A percentile compares a stretch with the other conserved stretches of the same genome.
Evolutionary conservation across 2,797 vertebrate species (phyloP).

Genomic region (Sebastes oblongus): DNA sequence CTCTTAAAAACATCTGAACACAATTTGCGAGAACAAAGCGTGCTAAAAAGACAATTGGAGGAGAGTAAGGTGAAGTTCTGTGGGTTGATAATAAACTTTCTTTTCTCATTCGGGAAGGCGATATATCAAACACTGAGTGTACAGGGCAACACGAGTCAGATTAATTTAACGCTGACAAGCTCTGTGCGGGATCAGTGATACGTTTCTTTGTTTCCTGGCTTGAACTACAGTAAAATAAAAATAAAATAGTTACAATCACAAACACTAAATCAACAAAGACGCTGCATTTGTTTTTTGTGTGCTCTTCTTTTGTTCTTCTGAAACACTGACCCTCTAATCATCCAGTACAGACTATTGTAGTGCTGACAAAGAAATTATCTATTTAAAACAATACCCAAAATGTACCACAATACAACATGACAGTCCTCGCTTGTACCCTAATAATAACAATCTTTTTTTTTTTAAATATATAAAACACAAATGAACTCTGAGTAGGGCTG

Average conservation of each 20-base stretch:
- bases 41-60: constrained; percentile 70
- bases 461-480: background rate
- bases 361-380: constrained; percentile 11
- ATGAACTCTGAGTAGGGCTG: background rate
- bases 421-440: background rate
- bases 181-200: constrained; percentile 28
- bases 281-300: background rate
- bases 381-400: constrained; percentile 1
- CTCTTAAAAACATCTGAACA: constrained; percentile 74
- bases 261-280: constrained; percentile 31
- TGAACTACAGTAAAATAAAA: constrained; percentile 40
- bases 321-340: constrained; percentile 40
- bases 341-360: background rate
- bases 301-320: constrained; percentile 1
- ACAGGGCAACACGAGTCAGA: constrained; percentile 68
- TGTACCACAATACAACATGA: background rate
- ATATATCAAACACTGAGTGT: constrained; percentile 66
- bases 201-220: constrained; percentile 40
- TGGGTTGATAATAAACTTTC: constrained; percentile 73
- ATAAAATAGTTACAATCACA: constrained; percentile 6
- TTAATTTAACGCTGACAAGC: constrained; percentile 66
- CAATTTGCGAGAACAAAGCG: constrained; percentile 79
- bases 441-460: background rate
- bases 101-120: constrained; percentile 64
- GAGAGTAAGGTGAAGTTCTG: constrained; percentile 72